Evolutionary conservation across 2,113 vertebrate genomes (phyloP).

Genomic region (Nanger granti): DNA sequence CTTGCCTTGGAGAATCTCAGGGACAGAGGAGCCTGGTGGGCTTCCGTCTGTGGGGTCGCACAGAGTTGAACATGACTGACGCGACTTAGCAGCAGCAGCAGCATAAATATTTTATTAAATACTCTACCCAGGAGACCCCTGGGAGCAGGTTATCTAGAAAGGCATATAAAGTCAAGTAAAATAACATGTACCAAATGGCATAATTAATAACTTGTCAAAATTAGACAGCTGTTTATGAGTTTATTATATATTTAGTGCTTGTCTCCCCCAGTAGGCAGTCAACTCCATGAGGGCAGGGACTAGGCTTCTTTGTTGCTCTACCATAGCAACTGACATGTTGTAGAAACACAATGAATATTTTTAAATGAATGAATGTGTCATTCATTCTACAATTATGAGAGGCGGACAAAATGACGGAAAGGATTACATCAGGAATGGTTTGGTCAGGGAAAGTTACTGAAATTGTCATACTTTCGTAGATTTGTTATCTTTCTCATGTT

Average conservation of each 20-base stretch:
- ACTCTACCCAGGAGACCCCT: not conserved
- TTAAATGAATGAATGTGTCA: not conserved
- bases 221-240: not conserved
- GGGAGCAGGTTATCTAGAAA: not conserved
- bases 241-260: not conserved
- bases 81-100: too few species aligned
- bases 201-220: not conserved
- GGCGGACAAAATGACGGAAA: not conserved
- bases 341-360: not conserved
- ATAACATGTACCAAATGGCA: not conserved
- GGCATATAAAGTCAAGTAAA: not conserved
- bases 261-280: not conserved
- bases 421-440: not conserved
- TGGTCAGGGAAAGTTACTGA: not conserved
- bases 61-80: too few species aligned
- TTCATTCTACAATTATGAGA: not conserved
- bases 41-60: too few species aligned
- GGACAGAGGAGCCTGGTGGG: too few species aligned
- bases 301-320: not conserved
- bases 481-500: not conserved
- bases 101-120: not conserved
- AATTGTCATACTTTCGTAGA: not conserved
- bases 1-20: too few species aligned
- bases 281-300: not conserved
- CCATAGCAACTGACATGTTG: not conserved